phyloP scores from a whole-genome alignment of 1,140 invertebrate genomes.

The Coptotermes formosanus region DNA sequence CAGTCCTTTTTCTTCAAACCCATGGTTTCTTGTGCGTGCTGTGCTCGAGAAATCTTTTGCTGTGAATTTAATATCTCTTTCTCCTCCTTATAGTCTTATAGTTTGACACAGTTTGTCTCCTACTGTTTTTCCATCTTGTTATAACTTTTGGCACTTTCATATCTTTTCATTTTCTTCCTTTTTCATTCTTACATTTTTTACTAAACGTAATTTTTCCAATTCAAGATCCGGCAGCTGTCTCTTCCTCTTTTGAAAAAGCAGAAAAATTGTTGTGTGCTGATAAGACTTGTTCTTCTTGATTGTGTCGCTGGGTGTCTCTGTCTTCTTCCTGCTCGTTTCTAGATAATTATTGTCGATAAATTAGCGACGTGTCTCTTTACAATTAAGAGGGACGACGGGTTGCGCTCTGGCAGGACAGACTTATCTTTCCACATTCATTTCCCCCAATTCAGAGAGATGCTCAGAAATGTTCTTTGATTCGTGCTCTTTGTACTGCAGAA shows the following conservation, averaged over 20 bases:
- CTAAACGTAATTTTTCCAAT: slow-evolving; percentile 13
- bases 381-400: slow-evolving; percentile 23
- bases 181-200: slow-evolving; percentile 1
- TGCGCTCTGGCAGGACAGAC: background rate
- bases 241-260: slow-evolving; percentile 25
- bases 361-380: slow-evolving; percentile 27
- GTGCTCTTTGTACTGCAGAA: background rate
- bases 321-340: slow-evolving; percentile 21
- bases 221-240: slow-evolving; percentile 4
- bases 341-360: slow-evolving; percentile 29
- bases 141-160: background rate
- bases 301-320: background rate
- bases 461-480: background rate
- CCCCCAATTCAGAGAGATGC: slow-evolving; percentile 9
- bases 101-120: background rate
- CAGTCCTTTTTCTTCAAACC: too few relatives aligned
- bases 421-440: slow-evolving; percentile 17
- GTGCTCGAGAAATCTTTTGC: too few relatives aligned
- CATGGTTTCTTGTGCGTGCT: too few relatives aligned
- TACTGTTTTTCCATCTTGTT: background rate
- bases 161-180: background rate
- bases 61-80: too few relatives aligned
- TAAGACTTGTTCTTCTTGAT: slow-evolving; percentile 23
- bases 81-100: too few relatives aligned
- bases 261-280: slow-evolving; percentile 24